Conservation (phyloP, 2,113 vertebrate species). For the Spea bombifrons region DNA sequence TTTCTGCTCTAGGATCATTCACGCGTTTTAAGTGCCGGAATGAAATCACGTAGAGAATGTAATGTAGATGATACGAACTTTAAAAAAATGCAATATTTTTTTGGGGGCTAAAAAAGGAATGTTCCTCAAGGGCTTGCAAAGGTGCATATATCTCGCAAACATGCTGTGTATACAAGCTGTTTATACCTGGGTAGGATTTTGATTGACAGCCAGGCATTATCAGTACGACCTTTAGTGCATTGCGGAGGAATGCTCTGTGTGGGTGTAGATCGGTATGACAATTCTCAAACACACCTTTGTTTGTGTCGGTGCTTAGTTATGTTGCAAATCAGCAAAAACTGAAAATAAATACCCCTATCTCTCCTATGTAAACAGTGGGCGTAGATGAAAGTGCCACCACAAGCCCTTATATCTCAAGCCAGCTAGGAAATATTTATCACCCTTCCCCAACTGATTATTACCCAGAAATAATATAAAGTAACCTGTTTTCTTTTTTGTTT, state of each 20-base stretch:
- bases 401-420: not conserved
- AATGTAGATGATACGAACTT: no score
- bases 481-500: no score
- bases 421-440: not conserved
- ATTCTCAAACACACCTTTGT: conserved; percentile 67
- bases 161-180: not conserved
- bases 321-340: conserved; percentile 51
- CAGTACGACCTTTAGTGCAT: conserved; percentile 56
- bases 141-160: no score
- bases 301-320: conserved; percentile 56
- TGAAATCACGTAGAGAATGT: no score
- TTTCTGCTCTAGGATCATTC: no score
- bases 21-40: no score
- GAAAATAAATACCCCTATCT: conserved; percentile 63
- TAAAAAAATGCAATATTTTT: no score
- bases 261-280: conserved; percentile 75
- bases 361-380: conserved; percentile 56
- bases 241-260: conserved; percentile 61
- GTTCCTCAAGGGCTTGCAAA: no score
- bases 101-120: no score
- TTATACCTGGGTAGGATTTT: not conserved
- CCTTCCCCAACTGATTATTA: not conserved
- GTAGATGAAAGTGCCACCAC: not conserved
- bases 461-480: not conserved
- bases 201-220: conserved; percentile 10